Evolutionary conservation across 2,888 invertebrate genomes (phyloP).

Genomic region (Watsonalla cultraria): DNA sequence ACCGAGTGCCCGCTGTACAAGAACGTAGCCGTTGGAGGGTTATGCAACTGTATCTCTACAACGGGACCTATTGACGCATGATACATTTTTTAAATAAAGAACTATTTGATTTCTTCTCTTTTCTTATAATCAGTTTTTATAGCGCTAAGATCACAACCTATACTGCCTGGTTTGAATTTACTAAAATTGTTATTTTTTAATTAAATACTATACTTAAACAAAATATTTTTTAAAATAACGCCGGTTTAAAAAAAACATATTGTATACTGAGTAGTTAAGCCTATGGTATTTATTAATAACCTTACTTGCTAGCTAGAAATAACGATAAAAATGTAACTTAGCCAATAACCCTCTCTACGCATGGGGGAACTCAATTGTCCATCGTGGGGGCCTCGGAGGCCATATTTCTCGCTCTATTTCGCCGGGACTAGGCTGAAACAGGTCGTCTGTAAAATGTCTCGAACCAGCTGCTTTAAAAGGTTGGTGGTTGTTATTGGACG

Average conservation of each 20-base stretch:
- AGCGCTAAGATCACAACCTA: no score
- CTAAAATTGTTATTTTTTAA: no score
- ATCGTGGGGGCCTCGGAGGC: constrained; percentile 18
- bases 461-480: constrained; percentile 5
- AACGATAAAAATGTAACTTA: constrained; percentile 21
- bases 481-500: constrained; percentile 20
- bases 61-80: background rate
- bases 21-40: background rate
- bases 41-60: background rate
- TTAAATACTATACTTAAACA: no score
- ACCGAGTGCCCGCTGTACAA: background rate
- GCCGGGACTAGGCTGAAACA: constrained; percentile 26
- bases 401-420: constrained; percentile 51
- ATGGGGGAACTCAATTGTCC: constrained; percentile 24
- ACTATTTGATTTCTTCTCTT: no score
- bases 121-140: no score
- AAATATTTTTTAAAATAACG: no score
- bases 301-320: constrained; percentile 9
- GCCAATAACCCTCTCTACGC: constrained; percentile 21
- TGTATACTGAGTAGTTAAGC: no score
- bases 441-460: constrained; percentile 45
- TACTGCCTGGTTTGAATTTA: no score
- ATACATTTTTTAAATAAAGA: no score
- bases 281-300: background rate
- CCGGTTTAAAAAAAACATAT: no score